Base-by-base conservation (phyloP, 2,888 invertebrate species). In the Blastobasis lacticolella region DNA sequence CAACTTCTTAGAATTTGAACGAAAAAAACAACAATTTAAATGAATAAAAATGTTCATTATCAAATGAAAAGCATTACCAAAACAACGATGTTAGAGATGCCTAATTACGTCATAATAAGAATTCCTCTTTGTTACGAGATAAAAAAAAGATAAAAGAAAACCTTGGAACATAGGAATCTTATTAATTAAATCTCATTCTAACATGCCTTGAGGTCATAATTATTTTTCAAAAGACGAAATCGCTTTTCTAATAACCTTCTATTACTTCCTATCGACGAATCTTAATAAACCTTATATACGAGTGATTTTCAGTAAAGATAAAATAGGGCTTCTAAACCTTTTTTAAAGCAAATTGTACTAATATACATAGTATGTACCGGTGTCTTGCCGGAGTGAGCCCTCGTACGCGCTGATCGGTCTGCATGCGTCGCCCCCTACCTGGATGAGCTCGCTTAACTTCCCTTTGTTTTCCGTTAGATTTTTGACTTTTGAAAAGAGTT, bases 51-150 rank as follows among this genome's bases (percentile, higher is more conserved):
- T 23, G 10, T 23, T 45, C 45, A 45, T 45, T 45, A 45, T 45
- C 45, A 46, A 23, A 23, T 23, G 23, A 23, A 23, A 23, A 23
- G 1, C 23, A 23, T 23, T 23, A 23, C 23, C 50, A 55, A 54
- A 50, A 43, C 47, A 23, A n/a, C 10, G 45, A 8, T 47, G 49
- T 43, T 55, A 48, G 47, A 55, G 49, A 59, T 60, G 52, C 49
- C 56, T 57, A 62, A 68, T 66, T 66, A 63, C 49, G 51, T 52
- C 40, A 53, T 62, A 58, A 63, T 64, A 65, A 61, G 55, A 55
- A 52, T 60, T 62, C 57, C 54, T 61, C 61, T 58, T 49, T 47
- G 45, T 6, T 10, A 10, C 6, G 6, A n/a, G 8, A 54, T 51
- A 56, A 56, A 59, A 56, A 64, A 60, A 60, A 61, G 56, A 63